Conservation (phyloP, 37 sponge, comb jelly and placozoan genomes). For the Crambe crambe region DNA sequence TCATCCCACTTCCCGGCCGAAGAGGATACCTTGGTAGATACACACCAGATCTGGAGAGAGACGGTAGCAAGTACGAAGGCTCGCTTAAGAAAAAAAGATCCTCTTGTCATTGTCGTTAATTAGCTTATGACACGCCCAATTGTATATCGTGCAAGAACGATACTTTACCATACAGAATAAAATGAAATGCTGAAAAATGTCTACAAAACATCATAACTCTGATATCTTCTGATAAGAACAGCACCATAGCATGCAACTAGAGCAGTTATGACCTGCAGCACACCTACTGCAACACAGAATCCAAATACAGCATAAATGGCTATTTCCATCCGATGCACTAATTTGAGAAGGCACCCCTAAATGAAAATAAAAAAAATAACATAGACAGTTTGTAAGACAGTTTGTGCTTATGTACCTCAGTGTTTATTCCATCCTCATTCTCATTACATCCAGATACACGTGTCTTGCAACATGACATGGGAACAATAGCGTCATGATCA, state of each 20-base stretch:
- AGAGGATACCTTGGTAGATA: background rate
- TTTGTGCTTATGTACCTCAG: no score
- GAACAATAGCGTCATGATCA: background rate
- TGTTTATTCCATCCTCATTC: background rate
- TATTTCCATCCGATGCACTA: background rate
- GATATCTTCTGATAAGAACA: slow-evolving; percentile 28
- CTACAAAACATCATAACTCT: slow-evolving; percentile 35
- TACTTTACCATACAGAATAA: no score
- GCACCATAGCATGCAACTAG: slow-evolving; percentile 29
- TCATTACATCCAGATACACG: background rate
- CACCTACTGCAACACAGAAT: background rate
- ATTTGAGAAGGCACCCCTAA: slow-evolving; percentile 32
- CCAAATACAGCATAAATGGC: slow-evolving; percentile 33
- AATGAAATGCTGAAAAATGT: background rate
- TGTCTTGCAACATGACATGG: slow-evolving; percentile 21
- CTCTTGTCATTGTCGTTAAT: no score
- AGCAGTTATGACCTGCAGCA: slow-evolving; percentile 12
- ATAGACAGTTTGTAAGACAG: background rate
- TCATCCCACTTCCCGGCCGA: background rate
- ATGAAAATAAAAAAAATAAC: background rate
- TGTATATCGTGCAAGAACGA: no score
- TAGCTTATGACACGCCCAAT: no score
- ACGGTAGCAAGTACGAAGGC: no score
- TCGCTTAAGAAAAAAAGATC: no score
- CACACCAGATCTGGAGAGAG: background rate